A percentile compares a stretch with the other conserved stretches of the same genome.
phyloP scores from a whole-genome alignment of 2,113 vertebrate species.

The Taurulus bubalis region DNA sequence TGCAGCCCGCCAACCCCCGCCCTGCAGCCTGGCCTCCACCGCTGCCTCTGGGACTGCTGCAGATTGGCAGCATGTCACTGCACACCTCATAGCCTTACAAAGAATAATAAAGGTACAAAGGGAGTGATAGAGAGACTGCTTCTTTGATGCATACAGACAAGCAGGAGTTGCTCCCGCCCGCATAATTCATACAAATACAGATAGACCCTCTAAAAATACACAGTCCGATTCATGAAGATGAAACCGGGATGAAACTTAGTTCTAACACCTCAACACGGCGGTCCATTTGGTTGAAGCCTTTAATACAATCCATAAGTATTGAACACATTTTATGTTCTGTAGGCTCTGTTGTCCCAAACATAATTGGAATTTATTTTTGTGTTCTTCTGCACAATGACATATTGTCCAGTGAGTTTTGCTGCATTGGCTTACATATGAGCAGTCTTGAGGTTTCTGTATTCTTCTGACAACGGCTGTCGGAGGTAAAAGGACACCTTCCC shows the following conservation, averaged over 20 bases:
- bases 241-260: constrained; percentile 11
- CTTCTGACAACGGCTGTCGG: background rate
- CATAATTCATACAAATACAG: constrained; percentile 25
- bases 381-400: background rate
- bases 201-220: constrained; percentile 16
- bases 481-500: background rate
- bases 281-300: background rate
- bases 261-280: constrained; percentile 1
- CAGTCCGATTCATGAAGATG: constrained; percentile 28
- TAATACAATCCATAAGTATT: background rate
- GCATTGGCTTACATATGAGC: background rate
- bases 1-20: constrained; percentile 52
- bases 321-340: background rate
- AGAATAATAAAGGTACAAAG: constrained; percentile 43
- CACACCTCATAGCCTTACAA: constrained; percentile 50
- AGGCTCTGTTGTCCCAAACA: background rate
- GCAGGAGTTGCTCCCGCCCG: constrained; percentile 1
- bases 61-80: constrained; percentile 64
- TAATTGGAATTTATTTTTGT: background rate
- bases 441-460: background rate
- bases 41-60: constrained; percentile 58
- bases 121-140: constrained; percentile 24
- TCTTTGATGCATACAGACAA: constrained; percentile 38
- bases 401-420: background rate
- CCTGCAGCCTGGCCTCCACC: constrained; percentile 57